Evolutionary conservation across 2,797 vertebrate genomes (phyloP), one percentile per base, ranked within the genome.

Genomic region (Craterocephalus amniculus): DNA sequence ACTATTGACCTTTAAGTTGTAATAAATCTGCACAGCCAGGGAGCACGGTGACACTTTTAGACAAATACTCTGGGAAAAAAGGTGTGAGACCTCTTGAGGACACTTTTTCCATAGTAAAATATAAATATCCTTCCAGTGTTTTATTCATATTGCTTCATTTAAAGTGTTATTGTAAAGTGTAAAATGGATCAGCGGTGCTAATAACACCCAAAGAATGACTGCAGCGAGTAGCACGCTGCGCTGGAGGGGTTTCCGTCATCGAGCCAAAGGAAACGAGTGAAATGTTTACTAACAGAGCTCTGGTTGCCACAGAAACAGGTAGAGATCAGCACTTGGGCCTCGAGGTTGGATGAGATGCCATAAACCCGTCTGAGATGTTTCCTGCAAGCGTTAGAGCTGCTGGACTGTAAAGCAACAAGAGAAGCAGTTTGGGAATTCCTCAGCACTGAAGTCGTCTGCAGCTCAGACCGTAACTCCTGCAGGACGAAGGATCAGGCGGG

Each of bases 381-480:
- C 94, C 94, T 92, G 93, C 89, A 75, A 86, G 91, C 87, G 85
- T 93, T 87, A 83, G 35, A 12, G 27, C 64, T 18, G 79, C 90
- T 79, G 87, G 92, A 83, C 90, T 89, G 71, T 88, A 87, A 88
- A 93, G 92, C 90, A 93, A 91, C 16, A 81, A 64, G 94, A 94
- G 93, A 95, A 89, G 93, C 91, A 92, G 92, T 94, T 93, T 94
- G 95, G 95, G 94, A 95, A 96, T 97, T 96, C 94, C 91, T 95
- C 89, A 76, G 92, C 90, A 79, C 90, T 95, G 92, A 95, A 93
- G 94, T 95, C 91, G 95, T 90, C 84, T 90, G 7, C 91, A 73
- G 91, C 92, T 91, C 45, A 68, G 76, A 85, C 89, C 89, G 61
- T 93, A 93, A 93, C 89, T 93, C 94, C 88, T 81, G 77, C 89